A percentile compares a stretch with the other conserved stretches of the same genome.
Conservation (phyloP, 2,113 vertebrate genomes). For the Fulmarus glacialis region DNA sequence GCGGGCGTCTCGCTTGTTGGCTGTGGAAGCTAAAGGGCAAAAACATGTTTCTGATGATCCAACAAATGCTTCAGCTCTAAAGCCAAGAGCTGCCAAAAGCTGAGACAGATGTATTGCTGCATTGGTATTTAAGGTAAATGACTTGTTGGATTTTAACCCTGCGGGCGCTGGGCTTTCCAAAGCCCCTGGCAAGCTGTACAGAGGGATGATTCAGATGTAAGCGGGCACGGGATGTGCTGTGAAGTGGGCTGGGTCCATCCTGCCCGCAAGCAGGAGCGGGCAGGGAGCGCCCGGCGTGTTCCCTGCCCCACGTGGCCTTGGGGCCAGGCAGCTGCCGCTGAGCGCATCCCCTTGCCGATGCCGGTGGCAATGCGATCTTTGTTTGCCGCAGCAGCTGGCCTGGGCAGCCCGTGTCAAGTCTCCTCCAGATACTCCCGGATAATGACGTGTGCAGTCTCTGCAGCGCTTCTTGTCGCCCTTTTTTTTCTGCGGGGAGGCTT, state of each 20-base stretch:
- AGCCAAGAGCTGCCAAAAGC: background rate
- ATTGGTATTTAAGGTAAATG: background rate
- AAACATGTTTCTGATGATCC: background rate
- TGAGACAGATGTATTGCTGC: background rate
- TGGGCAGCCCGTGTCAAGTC: background rate
- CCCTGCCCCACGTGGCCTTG: accelerated
- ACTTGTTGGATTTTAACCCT: background rate
- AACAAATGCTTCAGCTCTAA: background rate
- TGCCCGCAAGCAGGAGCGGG: background rate
- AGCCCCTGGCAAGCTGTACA: background rate
- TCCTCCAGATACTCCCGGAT: constrained; percentile 10
- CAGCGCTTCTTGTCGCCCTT: background rate
- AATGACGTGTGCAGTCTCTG: background rate
- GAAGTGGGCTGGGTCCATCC: background rate
- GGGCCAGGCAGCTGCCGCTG: background rate
- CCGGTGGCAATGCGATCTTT: background rate
- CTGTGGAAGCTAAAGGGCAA: background rate
- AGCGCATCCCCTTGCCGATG: background rate
- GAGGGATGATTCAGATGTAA: accelerated
- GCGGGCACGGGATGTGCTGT: background rate
- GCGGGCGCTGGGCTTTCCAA: background rate
- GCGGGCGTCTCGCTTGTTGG: accelerated
- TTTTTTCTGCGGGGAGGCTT: background rate
- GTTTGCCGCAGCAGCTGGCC: constrained; percentile 22
- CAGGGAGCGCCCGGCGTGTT: background rate